Evolutionary conservation across 2,113 vertebrate genomes (phyloP).

Genomic region (Salminus brasiliensis): DNA sequence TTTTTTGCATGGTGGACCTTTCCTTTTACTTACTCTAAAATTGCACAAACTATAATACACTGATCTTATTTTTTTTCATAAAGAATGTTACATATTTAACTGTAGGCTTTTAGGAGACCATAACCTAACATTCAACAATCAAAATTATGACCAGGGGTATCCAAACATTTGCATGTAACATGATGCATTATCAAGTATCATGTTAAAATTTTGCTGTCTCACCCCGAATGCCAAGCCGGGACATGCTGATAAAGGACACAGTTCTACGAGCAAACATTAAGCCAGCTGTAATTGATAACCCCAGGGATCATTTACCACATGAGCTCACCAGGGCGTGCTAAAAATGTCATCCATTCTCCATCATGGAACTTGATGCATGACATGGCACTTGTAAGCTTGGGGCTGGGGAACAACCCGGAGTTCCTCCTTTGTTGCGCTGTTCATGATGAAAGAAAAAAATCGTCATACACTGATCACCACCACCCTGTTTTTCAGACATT

Average conservation of each 20-base stretch:
- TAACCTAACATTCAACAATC: too few relatives aligned
- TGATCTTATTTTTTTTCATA: too few relatives aligned
- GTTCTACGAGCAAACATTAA: not conserved
- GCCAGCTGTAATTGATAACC: not conserved
- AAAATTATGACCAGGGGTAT: too few relatives aligned
- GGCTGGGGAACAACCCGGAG: not conserved
- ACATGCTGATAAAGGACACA: not conserved
- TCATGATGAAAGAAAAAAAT: not conserved
- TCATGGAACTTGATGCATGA: not conserved
- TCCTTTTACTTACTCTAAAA: too few relatives aligned
- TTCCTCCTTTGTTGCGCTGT: not conserved
- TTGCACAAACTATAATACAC: too few relatives aligned
- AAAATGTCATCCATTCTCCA: not conserved
- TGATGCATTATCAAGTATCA: too few relatives aligned
- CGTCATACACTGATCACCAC: not conserved
- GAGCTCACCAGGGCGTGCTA: not conserved
- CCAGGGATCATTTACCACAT: not conserved
- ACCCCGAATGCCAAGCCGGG: not conserved
- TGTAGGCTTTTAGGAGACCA: too few relatives aligned
- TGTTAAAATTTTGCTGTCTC: too few relatives aligned
- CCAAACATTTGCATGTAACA: too few relatives aligned
- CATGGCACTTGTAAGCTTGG: not conserved
- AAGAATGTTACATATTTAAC: too few relatives aligned
- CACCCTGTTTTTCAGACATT: constrained; percentile 81
- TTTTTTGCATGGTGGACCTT: too few relatives aligned